These are phyloP conservation scores for Misgurnus mizolepis DNA, from an alignment of 2,113 vertebrate genomes.

Conservation along the genomic window DNA sequence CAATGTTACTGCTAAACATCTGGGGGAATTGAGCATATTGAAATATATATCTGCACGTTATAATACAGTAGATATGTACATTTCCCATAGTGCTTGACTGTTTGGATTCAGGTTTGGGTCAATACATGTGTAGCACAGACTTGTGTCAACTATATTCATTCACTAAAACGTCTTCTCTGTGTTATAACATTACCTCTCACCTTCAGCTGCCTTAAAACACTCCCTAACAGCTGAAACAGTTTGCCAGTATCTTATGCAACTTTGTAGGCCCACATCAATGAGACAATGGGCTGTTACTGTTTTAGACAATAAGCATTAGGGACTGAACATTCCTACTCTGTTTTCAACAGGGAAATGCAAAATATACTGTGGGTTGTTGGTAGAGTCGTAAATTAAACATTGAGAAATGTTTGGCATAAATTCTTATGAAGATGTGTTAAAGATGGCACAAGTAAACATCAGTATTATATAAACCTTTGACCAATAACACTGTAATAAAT, in stretches of 20 bases:
- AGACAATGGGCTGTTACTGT: neutral
- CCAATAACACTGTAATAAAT: conserved; percentile 39
- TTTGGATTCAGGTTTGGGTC: conserved; percentile 18
- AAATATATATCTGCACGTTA: neutral
- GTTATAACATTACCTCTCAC: conserved; percentile 42
- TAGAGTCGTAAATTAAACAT: neutral
- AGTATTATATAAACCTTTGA: conserved; percentile 32
- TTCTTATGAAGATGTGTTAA: neutral
- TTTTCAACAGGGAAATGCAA: neutral
- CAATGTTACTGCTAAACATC: conserved; percentile 14
- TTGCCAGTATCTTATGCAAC: conserved; percentile 35
- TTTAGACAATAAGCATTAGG: conserved; percentile 13
- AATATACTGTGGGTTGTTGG: neutral
- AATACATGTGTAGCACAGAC: conserved; percentile 10
- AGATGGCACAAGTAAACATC: neutral
- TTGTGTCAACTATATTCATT: neutral
- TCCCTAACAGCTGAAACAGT: conserved; percentile 5
- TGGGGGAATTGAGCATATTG: neutral
- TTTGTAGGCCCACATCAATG: neutral
- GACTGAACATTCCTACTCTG: conserved; percentile 7
- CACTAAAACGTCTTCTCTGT: neutral
- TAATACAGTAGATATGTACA: neutral
- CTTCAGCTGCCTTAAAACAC: conserved; percentile 50
- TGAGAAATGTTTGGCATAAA: neutral
- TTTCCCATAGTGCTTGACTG: neutral